These are phyloP conservation scores for Taxidea taxus DNA, from an alignment of 2,113 vertebrate genomes.

Conservation along the genomic window DNA sequence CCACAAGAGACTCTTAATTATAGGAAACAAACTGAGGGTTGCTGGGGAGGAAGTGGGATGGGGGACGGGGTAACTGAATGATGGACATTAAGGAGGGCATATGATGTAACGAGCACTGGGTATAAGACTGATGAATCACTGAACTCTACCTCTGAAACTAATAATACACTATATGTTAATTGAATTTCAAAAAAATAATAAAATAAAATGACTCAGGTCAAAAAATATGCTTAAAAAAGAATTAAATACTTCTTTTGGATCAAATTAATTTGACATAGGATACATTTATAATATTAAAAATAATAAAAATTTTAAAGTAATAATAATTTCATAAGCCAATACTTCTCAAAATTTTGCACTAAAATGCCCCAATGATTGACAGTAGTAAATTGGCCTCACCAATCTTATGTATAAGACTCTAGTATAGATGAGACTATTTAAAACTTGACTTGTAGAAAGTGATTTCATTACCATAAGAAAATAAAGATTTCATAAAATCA, in stretches of 20 bases:
- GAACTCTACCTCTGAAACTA: background rate
- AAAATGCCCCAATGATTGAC: background rate
- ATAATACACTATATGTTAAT: background rate
- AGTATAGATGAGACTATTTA: background rate
- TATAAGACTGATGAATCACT: background rate
- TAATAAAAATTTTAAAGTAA: background rate
- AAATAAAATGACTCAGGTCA: background rate
- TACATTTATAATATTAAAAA: background rate
- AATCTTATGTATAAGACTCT: background rate
- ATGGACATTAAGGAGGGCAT: background rate
- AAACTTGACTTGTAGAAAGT: background rate
- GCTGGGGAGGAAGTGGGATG: background rate
- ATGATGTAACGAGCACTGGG: background rate
- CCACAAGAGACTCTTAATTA: background rate
- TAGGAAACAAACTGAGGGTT: background rate
- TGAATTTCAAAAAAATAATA: background rate
- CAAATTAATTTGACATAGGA: background rate
- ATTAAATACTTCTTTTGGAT: background rate
- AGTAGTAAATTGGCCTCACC: background rate
- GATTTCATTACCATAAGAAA: background rate
- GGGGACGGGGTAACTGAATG: background rate
- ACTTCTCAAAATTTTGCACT: background rate
- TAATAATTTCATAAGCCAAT: background rate
- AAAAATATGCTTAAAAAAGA: background rate
- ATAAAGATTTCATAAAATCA: conserved; percentile 5